phyloP scores from a whole-genome alignment of 2,113 vertebrate species.

The Hemicordylus capensis region DNA sequence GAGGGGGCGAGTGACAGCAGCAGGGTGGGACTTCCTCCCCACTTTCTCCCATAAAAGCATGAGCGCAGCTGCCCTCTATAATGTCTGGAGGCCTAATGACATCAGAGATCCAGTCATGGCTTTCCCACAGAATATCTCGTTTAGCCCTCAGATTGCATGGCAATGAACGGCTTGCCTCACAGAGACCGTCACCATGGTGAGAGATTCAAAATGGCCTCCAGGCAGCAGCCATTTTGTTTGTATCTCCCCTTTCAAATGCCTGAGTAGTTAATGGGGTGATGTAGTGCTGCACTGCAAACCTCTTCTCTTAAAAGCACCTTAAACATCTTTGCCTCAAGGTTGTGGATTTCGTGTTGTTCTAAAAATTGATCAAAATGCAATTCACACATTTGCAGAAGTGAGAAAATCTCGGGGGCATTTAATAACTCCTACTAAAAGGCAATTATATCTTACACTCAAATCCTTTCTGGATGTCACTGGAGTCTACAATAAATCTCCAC shows the following conservation, averaged over 20 bases:
- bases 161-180: background rate
- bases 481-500: background rate
- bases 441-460: slow-evolving; percentile 43
- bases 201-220: background rate
- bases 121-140: too few species aligned
- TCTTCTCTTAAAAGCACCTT: background rate
- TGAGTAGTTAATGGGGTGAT: slow-evolving; percentile 2
- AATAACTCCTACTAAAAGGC: slow-evolving; percentile 36
- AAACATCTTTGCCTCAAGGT: background rate
- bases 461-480: slow-evolving; percentile 40
- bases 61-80: too few species aligned
- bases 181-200: background rate
- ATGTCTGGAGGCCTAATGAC: too few species aligned
- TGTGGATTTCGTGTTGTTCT: slow-evolving; percentile 38
- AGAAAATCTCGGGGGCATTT: slow-evolving; percentile 20
- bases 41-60: too few species aligned
- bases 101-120: too few species aligned
- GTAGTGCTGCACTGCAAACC: slow-evolving; percentile 3
- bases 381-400: slow-evolving; percentile 36
- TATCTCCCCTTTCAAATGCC: background rate
- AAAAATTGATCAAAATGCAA: slow-evolving; percentile 45
- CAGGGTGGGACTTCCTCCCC: too few species aligned
- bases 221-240: background rate
- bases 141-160: background rate
- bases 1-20: too few species aligned